Evolutionary conservation across 2,888 invertebrate genomes (phyloP).

Genomic region (Drosophila demipolita): DNA sequence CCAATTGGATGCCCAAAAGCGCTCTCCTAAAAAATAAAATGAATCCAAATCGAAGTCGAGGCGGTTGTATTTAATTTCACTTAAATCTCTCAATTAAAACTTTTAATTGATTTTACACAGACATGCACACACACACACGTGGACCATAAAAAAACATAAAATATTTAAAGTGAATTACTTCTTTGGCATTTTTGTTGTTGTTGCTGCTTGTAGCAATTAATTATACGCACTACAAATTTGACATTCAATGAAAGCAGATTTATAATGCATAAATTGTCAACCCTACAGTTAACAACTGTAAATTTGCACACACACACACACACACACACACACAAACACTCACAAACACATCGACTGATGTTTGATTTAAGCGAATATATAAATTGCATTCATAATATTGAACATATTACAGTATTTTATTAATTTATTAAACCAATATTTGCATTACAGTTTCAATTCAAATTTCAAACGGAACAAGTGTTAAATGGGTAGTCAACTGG

Average conservation of each 20-base stretch:
- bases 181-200: conserved; percentile 13
- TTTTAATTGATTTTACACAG: conserved; percentile 73
- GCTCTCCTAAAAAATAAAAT: background rate
- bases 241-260: conserved; percentile 4
- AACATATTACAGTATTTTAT: conserved; percentile 15
- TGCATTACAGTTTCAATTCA: background rate
- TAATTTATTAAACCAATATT: conserved; percentile 29
- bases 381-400: conserved; percentile 32
- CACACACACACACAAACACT: background rate
- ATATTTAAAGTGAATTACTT: conserved; percentile 21
- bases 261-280: conserved; percentile 35
- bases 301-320: background rate
- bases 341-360: conserved; percentile 2
- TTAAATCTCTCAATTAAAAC: conserved; percentile 77
- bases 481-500: background rate
- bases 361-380: conserved; percentile 38
- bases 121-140: conserved; percentile 24
- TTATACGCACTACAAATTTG: conserved; percentile 27
- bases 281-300: conserved; percentile 20
- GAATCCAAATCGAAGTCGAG: background rate
- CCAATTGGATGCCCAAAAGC: background rate
- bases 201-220: conserved; percentile 36
- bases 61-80: conserved; percentile 58
- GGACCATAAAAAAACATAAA: conserved; percentile 29
- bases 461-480: background rate